Evolutionary conservation across 2,113 vertebrate genomes (phyloP), one percentile per base, ranked within the genome.

Genomic region (Arizona elegans): DNA sequence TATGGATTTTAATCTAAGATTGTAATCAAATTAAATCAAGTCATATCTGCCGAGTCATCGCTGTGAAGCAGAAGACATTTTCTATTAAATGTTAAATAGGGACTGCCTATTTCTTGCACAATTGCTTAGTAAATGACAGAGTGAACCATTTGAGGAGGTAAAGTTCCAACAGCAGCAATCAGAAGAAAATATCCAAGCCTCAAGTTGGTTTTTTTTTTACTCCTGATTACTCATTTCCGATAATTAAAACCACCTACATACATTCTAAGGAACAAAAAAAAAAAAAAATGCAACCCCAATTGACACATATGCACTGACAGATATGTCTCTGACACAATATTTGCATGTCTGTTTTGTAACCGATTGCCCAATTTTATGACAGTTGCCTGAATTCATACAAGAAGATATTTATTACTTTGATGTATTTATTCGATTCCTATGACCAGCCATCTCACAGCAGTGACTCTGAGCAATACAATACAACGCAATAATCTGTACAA

Each of bases 261-360:
- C 75, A 9, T 81, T 43, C 33, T 21, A 81, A 81, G 7, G 17
- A 21, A 43, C 70, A 11, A 23, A 43, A 43, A 43, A 43, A 43
- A 43, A 23, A 29, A 17, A 81, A 81, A 53, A 23, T 8, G 3
- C 29, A 91, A 0, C 70, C 29, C 55, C 5, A 47, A 47, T 33
- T n/a, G 90, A 92, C 10, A 0, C 24, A 65, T 43, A 59, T 70
- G 5, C 17, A 90, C 87, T 62, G 24, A 62, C 59, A 62, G 59
- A 62, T 62, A 8, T 85, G 33, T 92, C 58, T n/a, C 21, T 75
- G 50, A 43, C 26, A 81, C 15, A 24, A 0, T 0, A 62, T 88
- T 87, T 95, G 17, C 47, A 38, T 56, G 8, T 8, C 91, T 91
- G 56, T 23, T 95, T 94, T 92, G 38, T 70, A 86, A 81, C 94